A percentile compares a stretch with the other conserved stretches of the same genome.
phyloP scores from a whole-genome alignment of 2,888 invertebrate species.

The Gymnocheta viridis region DNA sequence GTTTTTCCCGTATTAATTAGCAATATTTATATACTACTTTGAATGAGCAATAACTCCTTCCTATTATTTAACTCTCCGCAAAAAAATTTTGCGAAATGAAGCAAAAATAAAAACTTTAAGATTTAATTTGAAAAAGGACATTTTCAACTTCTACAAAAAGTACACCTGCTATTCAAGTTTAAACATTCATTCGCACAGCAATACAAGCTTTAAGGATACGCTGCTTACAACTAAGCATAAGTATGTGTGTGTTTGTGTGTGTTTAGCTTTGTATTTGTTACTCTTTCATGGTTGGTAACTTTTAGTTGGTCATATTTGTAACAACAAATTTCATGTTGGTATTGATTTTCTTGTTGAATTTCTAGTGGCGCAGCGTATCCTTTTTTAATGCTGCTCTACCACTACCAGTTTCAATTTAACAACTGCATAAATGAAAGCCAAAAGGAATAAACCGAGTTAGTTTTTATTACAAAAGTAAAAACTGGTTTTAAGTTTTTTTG shows the following conservation, averaged over 20 bases:
- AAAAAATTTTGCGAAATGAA: too few species aligned
- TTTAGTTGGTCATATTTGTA: too few species aligned
- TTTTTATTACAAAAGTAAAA: conserved; percentile 6
- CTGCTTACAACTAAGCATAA: neutral
- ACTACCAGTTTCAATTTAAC: neutral
- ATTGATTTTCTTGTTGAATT: neutral
- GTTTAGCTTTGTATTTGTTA: neutral
- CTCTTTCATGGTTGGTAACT: neutral
- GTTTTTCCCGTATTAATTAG: too few species aligned
- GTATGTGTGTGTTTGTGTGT: neutral
- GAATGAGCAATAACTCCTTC: too few species aligned
- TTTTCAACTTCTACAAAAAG: neutral
- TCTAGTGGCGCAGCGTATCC: neutral
- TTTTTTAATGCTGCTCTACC: conserved; percentile 13
- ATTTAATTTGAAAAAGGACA: neutral
- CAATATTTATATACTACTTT: too few species aligned
- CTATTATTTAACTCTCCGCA: too few species aligned
- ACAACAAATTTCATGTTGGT: neutral
- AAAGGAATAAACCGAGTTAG: neutral
- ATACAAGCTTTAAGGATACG: conserved; percentile 8
- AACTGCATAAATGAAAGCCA: neutral
- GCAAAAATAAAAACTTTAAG: too few species aligned
- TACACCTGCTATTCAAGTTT: conserved; percentile 23
- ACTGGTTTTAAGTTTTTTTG: conserved; percentile 31
- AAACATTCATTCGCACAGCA: neutral